Conservation (phyloP, 1,140 invertebrate species). For the Lucilia cuprina region DNA sequence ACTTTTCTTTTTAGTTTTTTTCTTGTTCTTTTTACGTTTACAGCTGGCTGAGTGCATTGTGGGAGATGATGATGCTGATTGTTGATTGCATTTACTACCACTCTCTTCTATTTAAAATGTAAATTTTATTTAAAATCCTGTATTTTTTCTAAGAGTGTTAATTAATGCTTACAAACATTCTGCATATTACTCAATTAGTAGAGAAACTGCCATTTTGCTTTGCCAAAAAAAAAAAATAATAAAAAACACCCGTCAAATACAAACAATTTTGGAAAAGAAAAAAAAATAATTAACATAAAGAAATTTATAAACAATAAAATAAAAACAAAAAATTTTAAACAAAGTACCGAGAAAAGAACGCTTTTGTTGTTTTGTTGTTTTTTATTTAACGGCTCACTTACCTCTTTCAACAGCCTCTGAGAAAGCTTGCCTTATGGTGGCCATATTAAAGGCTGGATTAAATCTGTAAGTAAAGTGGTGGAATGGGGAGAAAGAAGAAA, state of each 20-base stretch:
- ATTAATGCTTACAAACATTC: not conserved
- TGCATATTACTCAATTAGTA: conserved; percentile 4
- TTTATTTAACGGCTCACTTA: conserved; percentile 55
- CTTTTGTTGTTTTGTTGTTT: not conserved
- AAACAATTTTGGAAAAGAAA: not conserved
- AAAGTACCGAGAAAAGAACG: not conserved
- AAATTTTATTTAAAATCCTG: not conserved
- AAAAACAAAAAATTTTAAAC: not conserved
- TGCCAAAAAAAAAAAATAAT: not conserved
- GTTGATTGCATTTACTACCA: not conserved
- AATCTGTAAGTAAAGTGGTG: conserved; percentile 68
- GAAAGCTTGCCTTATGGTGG: conserved; percentile 90
- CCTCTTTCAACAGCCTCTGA: conserved; percentile 92
- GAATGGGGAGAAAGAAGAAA: too few relatives aligned
- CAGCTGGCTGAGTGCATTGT: not conserved
- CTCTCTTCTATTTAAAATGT: too few relatives aligned
- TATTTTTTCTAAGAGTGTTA: not conserved
- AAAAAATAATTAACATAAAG: not conserved
- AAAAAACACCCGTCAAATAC: not conserved
- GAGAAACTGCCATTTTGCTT: not conserved
- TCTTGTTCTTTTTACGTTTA: not conserved
- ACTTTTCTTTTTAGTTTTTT: not conserved
- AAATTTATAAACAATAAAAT: not conserved
- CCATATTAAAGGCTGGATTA: conserved; percentile 89
- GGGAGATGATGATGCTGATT: not conserved